Percentiles rank a stretch among this genome's conserved stretches.
These are phyloP conservation scores for Epizoanthus fatuus DNA, from an alignment of 92 coral and sea anemone genomes.

Conservation along the genomic window DNA sequence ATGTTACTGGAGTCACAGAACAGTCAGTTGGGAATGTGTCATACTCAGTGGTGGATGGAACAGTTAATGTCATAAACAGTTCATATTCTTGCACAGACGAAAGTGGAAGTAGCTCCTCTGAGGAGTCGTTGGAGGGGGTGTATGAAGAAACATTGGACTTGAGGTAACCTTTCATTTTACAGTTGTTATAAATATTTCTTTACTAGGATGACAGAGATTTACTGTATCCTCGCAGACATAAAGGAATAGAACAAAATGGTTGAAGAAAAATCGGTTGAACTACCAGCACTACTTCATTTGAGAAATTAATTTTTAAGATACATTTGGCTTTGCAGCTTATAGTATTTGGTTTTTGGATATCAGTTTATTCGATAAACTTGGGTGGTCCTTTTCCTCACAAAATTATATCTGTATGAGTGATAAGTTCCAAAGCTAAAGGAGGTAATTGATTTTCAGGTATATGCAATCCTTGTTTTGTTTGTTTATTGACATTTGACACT, in stretches of 20 bases:
- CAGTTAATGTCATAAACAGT: conserved; percentile 23
- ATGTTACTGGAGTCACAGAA: conserved; percentile 20
- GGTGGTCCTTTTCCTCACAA: too few relatives aligned
- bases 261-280: conserved; percentile 20
- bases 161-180: conserved; percentile 5
- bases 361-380: too few relatives aligned
- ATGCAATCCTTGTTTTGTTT: too few relatives aligned
- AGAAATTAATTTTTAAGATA: conserved; percentile 1
- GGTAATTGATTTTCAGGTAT: too few relatives aligned
- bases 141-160: conserved; percentile 22
- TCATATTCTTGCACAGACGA: conserved; percentile 14
- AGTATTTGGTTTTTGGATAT: conserved; percentile 4
- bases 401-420: too few relatives aligned
- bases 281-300: conserved; percentile 16
- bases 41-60: conserved; percentile 21
- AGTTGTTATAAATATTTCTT: conserved; percentile 17
- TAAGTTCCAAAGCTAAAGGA: too few relatives aligned
- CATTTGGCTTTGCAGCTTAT: conserved; percentile 20
- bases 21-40: conserved; percentile 24
- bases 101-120: conserved; percentile 25
- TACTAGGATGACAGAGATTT: conserved; percentile 14
- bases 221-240: conserved; percentile 11
- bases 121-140: conserved; percentile 22
- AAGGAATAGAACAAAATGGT: background rate
- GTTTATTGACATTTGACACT: too few relatives aligned